Evolutionary conservation across 2,113 vertebrate genomes (phyloP).

Genomic region (Campylomormyrus tamandua): DNA sequence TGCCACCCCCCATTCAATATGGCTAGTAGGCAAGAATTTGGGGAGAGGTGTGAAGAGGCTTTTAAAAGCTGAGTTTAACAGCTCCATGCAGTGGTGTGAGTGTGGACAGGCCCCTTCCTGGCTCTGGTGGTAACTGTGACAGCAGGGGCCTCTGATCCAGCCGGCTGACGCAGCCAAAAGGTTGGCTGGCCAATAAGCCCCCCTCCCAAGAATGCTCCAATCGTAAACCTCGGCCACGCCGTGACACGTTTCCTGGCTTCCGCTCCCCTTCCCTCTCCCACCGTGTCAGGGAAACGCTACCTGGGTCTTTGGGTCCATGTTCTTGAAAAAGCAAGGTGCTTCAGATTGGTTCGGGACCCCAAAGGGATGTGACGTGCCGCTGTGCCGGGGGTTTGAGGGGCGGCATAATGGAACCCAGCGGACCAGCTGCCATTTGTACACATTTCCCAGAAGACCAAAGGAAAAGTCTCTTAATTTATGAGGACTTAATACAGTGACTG

Average conservation of each 20-base stretch:
- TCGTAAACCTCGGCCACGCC: not conserved
- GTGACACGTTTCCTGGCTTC: not conserved
- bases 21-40: not conserved
- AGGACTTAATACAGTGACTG: not conserved
- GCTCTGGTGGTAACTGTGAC: not conserved
- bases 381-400: not conserved
- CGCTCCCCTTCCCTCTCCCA: not conserved
- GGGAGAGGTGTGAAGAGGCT: constrained; percentile 10
- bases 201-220: not conserved
- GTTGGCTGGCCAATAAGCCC: not conserved
- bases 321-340: not conserved
- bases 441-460: not conserved
- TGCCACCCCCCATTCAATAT: not conserved
- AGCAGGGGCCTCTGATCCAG: not conserved
- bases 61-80: constrained; percentile 12
- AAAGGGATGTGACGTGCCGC: not conserved
- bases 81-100: not conserved
- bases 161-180: not conserved
- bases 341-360: not conserved
- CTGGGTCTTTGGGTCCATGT: not conserved
- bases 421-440: not conserved
- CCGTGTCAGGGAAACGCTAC: not conserved
- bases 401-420: not conserved
- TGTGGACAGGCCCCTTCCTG: constrained; percentile 13
- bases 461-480: not conserved